phyloP scores from a whole-genome alignment of 2,113 vertebrate genomes.

The Mellivora capensis region DNA sequence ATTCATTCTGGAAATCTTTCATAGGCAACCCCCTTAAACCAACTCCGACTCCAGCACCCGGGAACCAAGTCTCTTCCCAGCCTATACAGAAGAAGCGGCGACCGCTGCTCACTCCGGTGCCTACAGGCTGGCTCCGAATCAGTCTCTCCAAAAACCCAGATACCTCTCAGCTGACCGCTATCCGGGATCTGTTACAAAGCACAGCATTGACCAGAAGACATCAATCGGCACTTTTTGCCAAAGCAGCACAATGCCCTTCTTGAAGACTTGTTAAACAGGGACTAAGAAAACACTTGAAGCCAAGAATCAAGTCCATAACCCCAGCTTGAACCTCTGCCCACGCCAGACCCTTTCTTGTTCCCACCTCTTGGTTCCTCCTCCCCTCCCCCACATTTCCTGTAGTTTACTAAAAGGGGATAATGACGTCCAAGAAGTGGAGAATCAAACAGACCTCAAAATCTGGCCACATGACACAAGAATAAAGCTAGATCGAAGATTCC shows the following conservation, averaged over 20 bases:
- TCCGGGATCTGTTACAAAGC: conserved; percentile 70
- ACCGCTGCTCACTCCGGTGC: conserved; percentile 37
- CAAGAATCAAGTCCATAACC: conserved; percentile 68
- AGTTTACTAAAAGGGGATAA: conserved; percentile 62
- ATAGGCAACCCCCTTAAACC: conserved; percentile 39
- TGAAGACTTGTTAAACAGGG: conserved; percentile 71
- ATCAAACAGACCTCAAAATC: conserved; percentile 54
- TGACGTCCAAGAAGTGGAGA: conserved; percentile 52
- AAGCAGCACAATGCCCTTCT: conserved; percentile 76
- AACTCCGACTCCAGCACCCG: conserved; percentile 70
- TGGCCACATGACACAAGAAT: conserved; percentile 12
- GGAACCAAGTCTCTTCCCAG: conserved; percentile 66
- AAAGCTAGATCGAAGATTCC: background rate
- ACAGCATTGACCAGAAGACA: conserved; percentile 78
- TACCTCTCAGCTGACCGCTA: conserved; percentile 74
- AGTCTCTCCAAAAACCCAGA: conserved; percentile 66
- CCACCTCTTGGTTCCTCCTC: background rate
- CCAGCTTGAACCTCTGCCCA: conserved; percentile 35
- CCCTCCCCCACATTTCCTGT: conserved; percentile 34
- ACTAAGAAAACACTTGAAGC: conserved; percentile 70
- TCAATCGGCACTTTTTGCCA: conserved; percentile 77
- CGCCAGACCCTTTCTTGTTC: conserved; percentile 44
- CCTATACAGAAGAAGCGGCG: conserved; percentile 46
- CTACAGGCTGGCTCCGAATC: conserved; percentile 72
- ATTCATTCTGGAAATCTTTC: conserved; percentile 65